Conservation (phyloP, 2,797 vertebrate species). For the Poecilia gillii region DNA sequence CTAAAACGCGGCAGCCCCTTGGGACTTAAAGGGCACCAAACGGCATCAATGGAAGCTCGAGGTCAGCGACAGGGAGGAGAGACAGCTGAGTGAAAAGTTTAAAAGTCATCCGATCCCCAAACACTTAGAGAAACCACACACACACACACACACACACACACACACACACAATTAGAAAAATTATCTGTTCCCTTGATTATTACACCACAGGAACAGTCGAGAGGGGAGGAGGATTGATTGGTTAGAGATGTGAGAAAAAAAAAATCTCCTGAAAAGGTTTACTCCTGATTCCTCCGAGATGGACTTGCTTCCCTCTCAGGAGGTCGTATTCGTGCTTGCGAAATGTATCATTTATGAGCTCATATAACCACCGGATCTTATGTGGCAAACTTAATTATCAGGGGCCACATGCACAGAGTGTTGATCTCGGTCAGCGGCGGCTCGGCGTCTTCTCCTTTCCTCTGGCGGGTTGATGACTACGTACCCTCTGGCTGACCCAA, state of each 20-base stretch:
- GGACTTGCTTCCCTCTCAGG: neutral
- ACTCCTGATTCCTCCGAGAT: neutral
- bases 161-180: slow-evolving; percentile 5
- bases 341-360: neutral
- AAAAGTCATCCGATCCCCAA: slow-evolving; percentile 45
- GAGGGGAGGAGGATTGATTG: neutral
- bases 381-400: neutral
- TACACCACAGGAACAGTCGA: neutral
- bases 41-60: slow-evolving; percentile 23
- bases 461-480: neutral
- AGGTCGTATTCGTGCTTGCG: neutral
- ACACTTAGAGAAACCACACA: slow-evolving; percentile 10
- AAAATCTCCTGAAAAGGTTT: neutral
- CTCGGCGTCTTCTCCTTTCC: neutral
- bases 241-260: neutral
- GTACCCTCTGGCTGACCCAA: slow-evolving; percentile 1
- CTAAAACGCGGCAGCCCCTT: slow-evolving; percentile 13
- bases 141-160: neutral
- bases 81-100: slow-evolving; percentile 30
- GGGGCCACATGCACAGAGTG: neutral
- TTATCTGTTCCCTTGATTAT: neutral
- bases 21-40: slow-evolving; percentile 36
- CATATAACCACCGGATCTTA: neutral
- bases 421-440: neutral
- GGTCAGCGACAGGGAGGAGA: slow-evolving; percentile 15